Base-by-base conservation (phyloP, 1,140 invertebrate species). In the Mya arenaria region DNA sequence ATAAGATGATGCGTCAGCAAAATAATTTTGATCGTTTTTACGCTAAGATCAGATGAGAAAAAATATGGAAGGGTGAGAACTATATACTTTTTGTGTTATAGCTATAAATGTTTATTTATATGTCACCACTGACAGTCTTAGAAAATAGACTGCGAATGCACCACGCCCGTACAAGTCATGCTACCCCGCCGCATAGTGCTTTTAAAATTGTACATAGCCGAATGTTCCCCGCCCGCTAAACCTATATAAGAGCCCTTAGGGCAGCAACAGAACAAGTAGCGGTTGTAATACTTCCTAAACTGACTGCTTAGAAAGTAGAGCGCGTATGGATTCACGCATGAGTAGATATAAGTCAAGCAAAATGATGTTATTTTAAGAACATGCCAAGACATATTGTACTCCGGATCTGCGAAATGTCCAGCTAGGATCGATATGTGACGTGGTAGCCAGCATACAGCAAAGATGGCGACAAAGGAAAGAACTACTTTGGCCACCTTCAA, bases 401-500 rank as follows among this genome's bases (percentile, higher is more conserved):
- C 94, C 0, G 95, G 92, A 95, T 0, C 97, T 96, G 52, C 94
- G 89, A 96, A 94, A 81, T 96, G 95, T 93, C 97, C 97, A 91
- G 97, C 98, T 95, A 97, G 97, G 73, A 98, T 92, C 94, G 97
- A 95, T 15, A 92, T 83, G 56, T 98, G 97, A 66, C 96, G 95
- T 0, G 97, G 97, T 37, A 98, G 95, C 92, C 98, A 98, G 90
- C 97, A 98, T 13, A 98, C 93, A 0, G 97, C 96, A 89, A 99
- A 98, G 30, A 98, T 95, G n/a, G 97, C 92, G 0, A 98, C 97
- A 90, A 98, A 98, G 0, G 96, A 95, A 60, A 98, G 93, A 5
- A 98, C 97, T 56, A 97, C 97, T 80, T 97, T 95, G 0, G 97
- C 97, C 0, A 99, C 97, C 93, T 98, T 97, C 90, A 97, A 96